These are phyloP conservation scores for Homarus americanus DNA, from an alignment of 1,140 invertebrate genomes.

Conservation along the genomic window DNA sequence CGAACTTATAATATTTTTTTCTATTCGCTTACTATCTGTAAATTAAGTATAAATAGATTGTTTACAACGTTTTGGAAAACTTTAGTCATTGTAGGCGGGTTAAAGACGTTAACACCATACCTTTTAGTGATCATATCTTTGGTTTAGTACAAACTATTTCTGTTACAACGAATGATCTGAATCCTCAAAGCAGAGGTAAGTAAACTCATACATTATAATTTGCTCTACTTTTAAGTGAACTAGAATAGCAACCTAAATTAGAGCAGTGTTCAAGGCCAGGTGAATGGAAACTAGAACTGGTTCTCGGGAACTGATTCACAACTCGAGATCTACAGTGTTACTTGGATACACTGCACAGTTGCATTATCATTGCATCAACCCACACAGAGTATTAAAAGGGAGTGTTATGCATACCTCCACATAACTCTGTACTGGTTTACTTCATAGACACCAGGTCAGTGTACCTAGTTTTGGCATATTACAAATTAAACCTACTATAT, in stretches of 20 bases:
- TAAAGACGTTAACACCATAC: conserved; percentile 2
- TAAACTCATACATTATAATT: neutral
- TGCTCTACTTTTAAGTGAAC: neutral
- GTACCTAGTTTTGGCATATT: too few species aligned
- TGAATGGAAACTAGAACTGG: conserved; percentile 51
- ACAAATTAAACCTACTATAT: too few species aligned
- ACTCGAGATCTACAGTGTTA: neutral
- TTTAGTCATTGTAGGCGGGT: neutral
- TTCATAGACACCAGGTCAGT: too few species aligned
- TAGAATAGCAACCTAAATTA: conserved; percentile 13
- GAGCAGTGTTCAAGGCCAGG: conserved; percentile 58
- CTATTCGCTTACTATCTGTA: neutral
- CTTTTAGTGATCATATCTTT: conserved; percentile 34
- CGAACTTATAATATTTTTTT: neutral
- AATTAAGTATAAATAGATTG: neutral
- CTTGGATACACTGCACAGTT: neutral
- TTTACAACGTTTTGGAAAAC: conserved; percentile 45
- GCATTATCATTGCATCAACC: neutral
- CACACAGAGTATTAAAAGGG: neutral
- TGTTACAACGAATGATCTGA: conserved; percentile 55
- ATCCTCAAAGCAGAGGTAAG: conserved; percentile 34
- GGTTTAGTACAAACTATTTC: neutral
- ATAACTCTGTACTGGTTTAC: too few species aligned
- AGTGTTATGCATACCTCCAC: neutral
- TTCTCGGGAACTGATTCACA: conserved; percentile 9